phyloP scores from a whole-genome alignment of 92 coral and sea anemone genomes.

The Epizoanthus fatuus region DNA sequence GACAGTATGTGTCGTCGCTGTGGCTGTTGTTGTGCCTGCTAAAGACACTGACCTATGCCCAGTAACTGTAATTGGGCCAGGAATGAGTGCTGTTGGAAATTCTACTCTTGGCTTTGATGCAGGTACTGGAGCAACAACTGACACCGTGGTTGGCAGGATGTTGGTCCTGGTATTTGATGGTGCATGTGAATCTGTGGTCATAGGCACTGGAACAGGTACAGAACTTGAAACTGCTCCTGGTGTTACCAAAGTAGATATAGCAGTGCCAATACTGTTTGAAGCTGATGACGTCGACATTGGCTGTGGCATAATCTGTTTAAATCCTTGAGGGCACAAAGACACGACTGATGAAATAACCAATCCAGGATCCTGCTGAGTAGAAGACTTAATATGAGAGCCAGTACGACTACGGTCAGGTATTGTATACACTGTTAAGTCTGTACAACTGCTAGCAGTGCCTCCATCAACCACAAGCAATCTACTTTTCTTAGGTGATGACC shows the following conservation, averaged over 20 bases:
- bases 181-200: neutral
- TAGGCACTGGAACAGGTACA: neutral
- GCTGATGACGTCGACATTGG: neutral
- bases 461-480: neutral
- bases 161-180: neutral
- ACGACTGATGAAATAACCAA: neutral
- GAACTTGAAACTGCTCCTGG: neutral
- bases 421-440: constrained; percentile 2
- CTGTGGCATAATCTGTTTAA: neutral
- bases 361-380: neutral
- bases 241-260: neutral
- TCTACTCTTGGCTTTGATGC: neutral
- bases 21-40: neutral
- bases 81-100: neutral
- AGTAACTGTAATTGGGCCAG: neutral
- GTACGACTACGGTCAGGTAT: neutral
- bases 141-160: neutral
- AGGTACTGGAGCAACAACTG: neutral
- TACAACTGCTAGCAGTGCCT: neutral
- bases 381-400: neutral
- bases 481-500: neutral
- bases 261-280: neutral
- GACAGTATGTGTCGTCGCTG: neutral
- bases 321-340: constrained; percentile 3
- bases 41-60: neutral